These are phyloP conservation scores for Trichomycterus rosablanca DNA, from an alignment of 2,113 vertebrate genomes.

Conservation along the genomic window DNA sequence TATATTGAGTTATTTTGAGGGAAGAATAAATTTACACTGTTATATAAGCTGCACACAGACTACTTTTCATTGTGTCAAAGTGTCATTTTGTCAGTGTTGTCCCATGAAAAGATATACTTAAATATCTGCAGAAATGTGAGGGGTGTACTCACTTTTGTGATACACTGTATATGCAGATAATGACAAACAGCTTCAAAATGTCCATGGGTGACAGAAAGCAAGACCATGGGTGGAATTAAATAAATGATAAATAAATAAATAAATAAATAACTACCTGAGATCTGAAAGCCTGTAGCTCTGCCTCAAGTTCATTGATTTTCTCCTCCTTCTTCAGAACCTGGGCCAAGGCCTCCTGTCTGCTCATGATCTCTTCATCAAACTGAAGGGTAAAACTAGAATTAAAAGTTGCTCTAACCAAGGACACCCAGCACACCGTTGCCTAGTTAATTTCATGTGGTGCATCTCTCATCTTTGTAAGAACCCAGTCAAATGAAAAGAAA, in stretches of 20 bases:
- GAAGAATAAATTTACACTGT: too few species aligned
- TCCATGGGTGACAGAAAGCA: not conserved
- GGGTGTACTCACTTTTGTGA: too few species aligned
- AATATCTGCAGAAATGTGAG: too few species aligned
- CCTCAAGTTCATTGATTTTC: slow-evolving; percentile 80
- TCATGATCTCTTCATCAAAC: slow-evolving; percentile 90
- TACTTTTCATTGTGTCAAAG: too few species aligned
- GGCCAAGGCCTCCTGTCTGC: slow-evolving; percentile 84
- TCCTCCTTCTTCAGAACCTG: slow-evolving; percentile 83
- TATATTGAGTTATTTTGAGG: too few species aligned
- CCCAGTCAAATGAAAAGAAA: not conserved
- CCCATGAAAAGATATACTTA: too few species aligned
- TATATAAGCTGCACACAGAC: too few species aligned
- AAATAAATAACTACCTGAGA: slow-evolving; percentile 75
- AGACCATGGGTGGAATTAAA: not conserved
- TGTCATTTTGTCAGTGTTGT: too few species aligned
- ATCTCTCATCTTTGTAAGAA: not conserved
- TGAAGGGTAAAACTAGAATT: slow-evolving; percentile 51
- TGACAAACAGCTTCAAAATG: not conserved
- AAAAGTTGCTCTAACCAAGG: not conserved
- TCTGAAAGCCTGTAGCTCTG: slow-evolving; percentile 81
- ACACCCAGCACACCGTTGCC: not conserved
- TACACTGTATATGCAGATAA: too few species aligned
- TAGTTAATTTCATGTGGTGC: not conserved
- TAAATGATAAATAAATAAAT: slow-evolving; percentile 8